These are phyloP conservation scores for Poecilobothrus nobilitatus DNA, from an alignment of 2,888 invertebrate species.

Conservation along the genomic window DNA sequence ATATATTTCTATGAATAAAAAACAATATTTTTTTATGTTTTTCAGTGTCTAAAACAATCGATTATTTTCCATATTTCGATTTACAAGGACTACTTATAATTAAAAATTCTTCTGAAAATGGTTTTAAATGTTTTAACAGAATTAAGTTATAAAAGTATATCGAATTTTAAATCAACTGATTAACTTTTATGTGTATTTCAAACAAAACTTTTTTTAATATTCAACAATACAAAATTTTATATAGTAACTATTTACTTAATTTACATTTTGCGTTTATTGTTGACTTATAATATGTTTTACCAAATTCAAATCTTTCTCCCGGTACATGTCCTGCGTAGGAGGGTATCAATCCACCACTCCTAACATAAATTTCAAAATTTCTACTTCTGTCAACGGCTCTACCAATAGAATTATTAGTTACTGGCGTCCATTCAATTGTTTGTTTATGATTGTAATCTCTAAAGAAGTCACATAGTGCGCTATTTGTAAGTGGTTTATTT, in stretches of 20 bases:
- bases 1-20: too few relatives aligned
- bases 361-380: constrained; percentile 58
- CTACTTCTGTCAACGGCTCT: constrained; percentile 30
- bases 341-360: constrained; percentile 64
- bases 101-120: too few relatives aligned
- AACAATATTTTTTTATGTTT: too few relatives aligned
- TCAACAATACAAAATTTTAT: neutral
- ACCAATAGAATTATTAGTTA: constrained; percentile 32
- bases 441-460: constrained; percentile 63
- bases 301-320: constrained; percentile 62
- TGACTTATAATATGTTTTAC: constrained; percentile 66
- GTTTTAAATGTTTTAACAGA: too few relatives aligned
- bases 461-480: constrained; percentile 65
- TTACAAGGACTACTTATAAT: too few relatives aligned
- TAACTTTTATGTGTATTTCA: too few relatives aligned
- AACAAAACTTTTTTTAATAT: too few relatives aligned
- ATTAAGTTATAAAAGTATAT: too few relatives aligned
- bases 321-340: constrained; percentile 73
- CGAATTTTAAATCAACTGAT: too few relatives aligned
- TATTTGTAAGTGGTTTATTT: constrained; percentile 40
- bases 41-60: too few relatives aligned
- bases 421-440: constrained; percentile 64
- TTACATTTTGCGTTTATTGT: constrained; percentile 60
- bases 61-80: too few relatives aligned
- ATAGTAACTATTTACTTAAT: neutral